Evolutionary conservation across 1,140 invertebrate species (phyloP).

Genomic region (Caenorhabditis brenneri): DNA sequence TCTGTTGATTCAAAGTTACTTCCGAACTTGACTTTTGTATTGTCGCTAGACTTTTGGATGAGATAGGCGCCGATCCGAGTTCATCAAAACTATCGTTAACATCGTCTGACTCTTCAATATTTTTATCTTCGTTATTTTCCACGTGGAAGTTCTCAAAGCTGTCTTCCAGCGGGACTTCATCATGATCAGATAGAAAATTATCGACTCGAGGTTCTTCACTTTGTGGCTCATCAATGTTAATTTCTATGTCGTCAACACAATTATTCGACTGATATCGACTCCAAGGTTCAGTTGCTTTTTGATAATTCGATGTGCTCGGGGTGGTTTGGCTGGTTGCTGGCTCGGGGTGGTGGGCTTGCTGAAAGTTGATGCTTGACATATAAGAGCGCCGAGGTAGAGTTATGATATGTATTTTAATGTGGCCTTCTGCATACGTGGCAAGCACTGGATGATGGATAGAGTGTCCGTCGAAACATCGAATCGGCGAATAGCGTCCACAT

Average conservation of each 20-base stretch:
- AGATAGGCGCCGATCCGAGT: not conserved
- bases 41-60: not conserved
- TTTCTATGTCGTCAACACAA: no score
- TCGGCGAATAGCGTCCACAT: conserved; percentile 48
- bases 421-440: conserved; percentile 46
- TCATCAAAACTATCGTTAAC: conserved; percentile 40
- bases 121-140: not conserved
- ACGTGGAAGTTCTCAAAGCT: conserved; percentile 31
- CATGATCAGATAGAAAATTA: no score
- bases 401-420: conserved; percentile 55
- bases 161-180: not conserved
- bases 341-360: no score
- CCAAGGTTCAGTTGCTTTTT: no score
- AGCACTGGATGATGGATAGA: conserved; percentile 40
- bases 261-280: no score
- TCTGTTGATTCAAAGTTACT: not conserved
- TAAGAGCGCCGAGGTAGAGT: conserved; percentile 47
- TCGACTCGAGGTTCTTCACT: no score
- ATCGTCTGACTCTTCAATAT: not conserved
- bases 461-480: conserved; percentile 55
- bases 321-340: no score
- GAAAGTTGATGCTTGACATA: no score
- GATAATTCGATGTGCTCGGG: no score
- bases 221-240: no score
- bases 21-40: not conserved